Evolutionary conservation across 2,888 invertebrate species (phyloP), one percentile per base, ranked within the genome.

Genomic region (Acleris laterana): DNA sequence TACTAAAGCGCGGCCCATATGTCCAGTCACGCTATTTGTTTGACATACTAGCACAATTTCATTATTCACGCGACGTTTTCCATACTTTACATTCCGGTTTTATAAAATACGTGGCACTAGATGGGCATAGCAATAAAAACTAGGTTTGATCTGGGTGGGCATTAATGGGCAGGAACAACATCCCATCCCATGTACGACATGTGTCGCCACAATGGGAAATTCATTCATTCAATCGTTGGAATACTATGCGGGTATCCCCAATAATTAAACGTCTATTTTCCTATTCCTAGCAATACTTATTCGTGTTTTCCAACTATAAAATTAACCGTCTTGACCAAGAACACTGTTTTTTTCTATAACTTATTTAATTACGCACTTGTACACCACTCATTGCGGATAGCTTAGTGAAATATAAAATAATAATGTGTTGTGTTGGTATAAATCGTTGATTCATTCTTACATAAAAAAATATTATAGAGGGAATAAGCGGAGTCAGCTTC

Each of bases 11-110:
- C 76, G 77, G 78, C 74, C 77, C 72, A 73, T 75, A 46, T 20
- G 55, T 74, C 73, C 68, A 75, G 75, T 77, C 85, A 84, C 82
- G 88, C 80, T 75, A 87, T 77, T 75, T 74, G 69, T 79, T 81
- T 79, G 78, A 80, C 82, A 82, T 79, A 81, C 75, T 83, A 75
- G 73, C 80, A 85, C 79, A 84, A 84, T 87, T 77, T 73, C 75
- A 71, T 70, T 71, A 60, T 73, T 70, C 82, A 82, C 80, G 83
- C 84, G 80, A 81, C 75, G 74, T 72, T 69, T 69, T 69, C 63
- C 22, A 50, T 55, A 56, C 46, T 62, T 62, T 38, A 56, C 60
- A 67, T 62, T 69, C 55, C 63, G 13, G 46, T 55, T 25, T 57
- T 42, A 50, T 63, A 50, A 20, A 63, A 38, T 62, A 44, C n/a